Evolutionary conservation across 2,797 vertebrate species (phyloP).

Genomic region (Alcedo quadribrachys): DNA sequence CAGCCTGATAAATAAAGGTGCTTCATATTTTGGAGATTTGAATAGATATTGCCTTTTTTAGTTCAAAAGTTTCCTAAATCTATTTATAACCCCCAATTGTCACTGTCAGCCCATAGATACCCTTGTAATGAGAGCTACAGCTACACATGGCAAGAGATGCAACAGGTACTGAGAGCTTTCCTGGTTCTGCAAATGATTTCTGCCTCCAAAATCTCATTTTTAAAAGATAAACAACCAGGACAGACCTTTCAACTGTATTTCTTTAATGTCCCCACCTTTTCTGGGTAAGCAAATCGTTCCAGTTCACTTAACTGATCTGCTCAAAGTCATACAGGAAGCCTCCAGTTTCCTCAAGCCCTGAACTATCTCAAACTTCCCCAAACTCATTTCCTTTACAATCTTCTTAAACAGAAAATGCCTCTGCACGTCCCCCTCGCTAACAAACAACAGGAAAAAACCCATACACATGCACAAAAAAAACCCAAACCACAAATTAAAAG

Average conservation of each 20-base stretch:
- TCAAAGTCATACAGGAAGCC: constrained; percentile 42
- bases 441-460: too few relatives aligned
- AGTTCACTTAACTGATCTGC: neutral
- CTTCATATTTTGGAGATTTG: neutral
- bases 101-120: neutral
- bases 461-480: too few relatives aligned
- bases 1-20: neutral
- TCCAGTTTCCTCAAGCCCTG: constrained; percentile 35
- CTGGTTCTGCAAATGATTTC: neutral
- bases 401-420: neutral
- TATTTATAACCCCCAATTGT: neutral
- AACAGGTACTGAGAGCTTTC: neutral
- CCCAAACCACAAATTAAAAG: neutral
- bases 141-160: fast-evolving
- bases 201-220: neutral
- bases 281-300: neutral
- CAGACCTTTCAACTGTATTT: neutral
- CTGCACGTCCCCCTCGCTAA: too few relatives aligned
- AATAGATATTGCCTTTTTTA: neutral
- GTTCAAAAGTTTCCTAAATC: neutral
- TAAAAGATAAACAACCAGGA: neutral
- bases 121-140: neutral
- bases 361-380: constrained; percentile 40
- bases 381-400: constrained; percentile 45
- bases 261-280: neutral